Conservation (phyloP, 2,888 invertebrate genomes). For the Synanthedon andrenaeformis region DNA sequence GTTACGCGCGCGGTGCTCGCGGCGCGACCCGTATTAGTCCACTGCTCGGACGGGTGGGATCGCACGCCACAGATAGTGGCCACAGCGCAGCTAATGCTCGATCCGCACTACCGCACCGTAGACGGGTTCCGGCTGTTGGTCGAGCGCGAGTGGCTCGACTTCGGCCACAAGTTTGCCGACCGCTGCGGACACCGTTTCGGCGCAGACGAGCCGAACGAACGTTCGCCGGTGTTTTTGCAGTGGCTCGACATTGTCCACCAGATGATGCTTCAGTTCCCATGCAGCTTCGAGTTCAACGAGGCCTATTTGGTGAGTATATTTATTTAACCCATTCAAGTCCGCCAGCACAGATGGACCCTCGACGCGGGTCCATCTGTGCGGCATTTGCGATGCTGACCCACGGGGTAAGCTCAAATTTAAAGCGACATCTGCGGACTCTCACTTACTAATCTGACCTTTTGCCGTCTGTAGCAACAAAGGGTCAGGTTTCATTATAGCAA, state of each 20-base stretch:
- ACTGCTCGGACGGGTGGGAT: constrained; percentile 99
- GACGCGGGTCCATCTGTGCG: too few species aligned
- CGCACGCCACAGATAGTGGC: constrained; percentile 97
- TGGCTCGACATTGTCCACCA: constrained; percentile 98
- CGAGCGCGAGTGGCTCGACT: constrained; percentile 97
- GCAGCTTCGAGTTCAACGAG: constrained; percentile 95
- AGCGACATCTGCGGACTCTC: too few species aligned
- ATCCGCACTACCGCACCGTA: constrained; percentile 94
- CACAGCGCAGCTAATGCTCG: constrained; percentile 90
- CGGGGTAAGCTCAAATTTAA: too few species aligned
- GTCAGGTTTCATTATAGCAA: background rate
- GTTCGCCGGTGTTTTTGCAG: constrained; percentile 97
- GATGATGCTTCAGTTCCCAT: constrained; percentile 87
- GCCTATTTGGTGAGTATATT: constrained; percentile 83
- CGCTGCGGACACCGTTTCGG: constrained; percentile 88
- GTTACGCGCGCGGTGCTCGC: constrained; percentile 86
- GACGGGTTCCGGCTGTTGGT: constrained; percentile 94
- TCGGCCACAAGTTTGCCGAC: constrained; percentile 98
- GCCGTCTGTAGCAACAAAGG: too few species aligned
- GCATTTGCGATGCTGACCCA: too few species aligned
- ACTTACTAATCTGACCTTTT: background rate
- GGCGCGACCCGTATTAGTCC: constrained; percentile 92
- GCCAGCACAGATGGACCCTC: too few species aligned
- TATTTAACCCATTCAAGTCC: background rate
- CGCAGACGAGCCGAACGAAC: constrained; percentile 91